phyloP scores from a whole-genome alignment of 37 sponge, comb jelly and placozoan species.

The Diacarnus erythraeanus region DNA sequence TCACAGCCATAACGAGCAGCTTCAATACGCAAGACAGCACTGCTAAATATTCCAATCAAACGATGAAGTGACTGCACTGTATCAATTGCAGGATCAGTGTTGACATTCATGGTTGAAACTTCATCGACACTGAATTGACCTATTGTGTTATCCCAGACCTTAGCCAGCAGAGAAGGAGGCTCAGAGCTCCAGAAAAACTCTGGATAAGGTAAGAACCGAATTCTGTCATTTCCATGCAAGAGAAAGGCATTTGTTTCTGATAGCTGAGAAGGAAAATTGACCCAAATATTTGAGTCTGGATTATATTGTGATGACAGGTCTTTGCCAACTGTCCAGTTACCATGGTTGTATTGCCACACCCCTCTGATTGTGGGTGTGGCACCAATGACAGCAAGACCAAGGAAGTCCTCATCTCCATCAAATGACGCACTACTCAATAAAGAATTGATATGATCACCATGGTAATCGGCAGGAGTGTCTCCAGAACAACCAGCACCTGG shows the following conservation, averaged over 20 bases:
- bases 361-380: conserved; percentile 8
- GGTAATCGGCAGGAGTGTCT: neutral
- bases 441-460: conserved; percentile 42
- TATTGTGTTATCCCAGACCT: conserved; percentile 72
- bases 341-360: conserved; percentile 77
- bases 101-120: conserved; percentile 29
- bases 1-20: conserved; percentile 75
- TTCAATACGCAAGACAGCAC: conserved; percentile 8
- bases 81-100: conserved; percentile 66
- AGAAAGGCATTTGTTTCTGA: conserved; percentile 59
- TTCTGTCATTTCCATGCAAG: conserved; percentile 58
- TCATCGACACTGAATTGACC: conserved; percentile 26
- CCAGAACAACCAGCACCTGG: conserved; percentile 65
- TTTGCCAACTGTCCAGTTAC: conserved; percentile 33
- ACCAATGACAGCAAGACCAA: conserved; percentile 69
- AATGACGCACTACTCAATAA: conserved; percentile 18
- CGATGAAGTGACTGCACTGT: conserved; percentile 44
- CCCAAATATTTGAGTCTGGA: conserved; percentile 36
- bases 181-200: conserved; percentile 49
- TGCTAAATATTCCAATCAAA: conserved; percentile 73
- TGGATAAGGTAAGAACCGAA: conserved; percentile 76
- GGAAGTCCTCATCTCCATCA: conserved; percentile 48
- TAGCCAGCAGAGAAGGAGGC: conserved; percentile 64
- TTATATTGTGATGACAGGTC: neutral
- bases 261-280: conserved; percentile 51